A percentile compares a stretch with the other conserved stretches of the same genome.
Conservation (phyloP, 2,113 vertebrate genomes). For the Muntiacus muntjak region DNA sequence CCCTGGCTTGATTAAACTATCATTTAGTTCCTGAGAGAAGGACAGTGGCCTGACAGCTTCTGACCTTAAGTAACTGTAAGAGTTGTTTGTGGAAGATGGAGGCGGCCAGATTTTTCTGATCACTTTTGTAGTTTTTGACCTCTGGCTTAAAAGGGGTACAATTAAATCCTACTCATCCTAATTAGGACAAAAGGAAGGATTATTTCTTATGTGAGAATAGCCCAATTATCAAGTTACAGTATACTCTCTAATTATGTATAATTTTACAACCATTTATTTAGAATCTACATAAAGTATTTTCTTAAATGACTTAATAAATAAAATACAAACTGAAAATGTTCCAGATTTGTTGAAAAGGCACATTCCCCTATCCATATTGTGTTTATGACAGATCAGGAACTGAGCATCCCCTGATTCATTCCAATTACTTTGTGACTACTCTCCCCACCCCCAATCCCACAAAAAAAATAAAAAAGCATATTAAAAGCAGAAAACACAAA, state of each 20-base stretch:
- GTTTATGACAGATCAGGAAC: not conserved
- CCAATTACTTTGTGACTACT: not conserved
- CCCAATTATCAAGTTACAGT: not conserved
- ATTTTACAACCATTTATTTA: constrained; percentile 28
- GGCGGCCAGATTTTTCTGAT: not conserved
- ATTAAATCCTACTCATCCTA: constrained; percentile 17
- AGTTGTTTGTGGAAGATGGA: constrained; percentile 23
- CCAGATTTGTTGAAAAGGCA: constrained; percentile 34
- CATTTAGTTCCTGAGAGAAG: constrained; percentile 50
- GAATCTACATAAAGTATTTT: not conserved
- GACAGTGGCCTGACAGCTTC: constrained; percentile 11
- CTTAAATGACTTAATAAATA: constrained; percentile 45
- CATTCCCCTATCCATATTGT: not conserved
- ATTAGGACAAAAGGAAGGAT: constrained; percentile 5
- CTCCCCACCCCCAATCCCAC: not conserved
- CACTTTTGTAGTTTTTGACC: constrained; percentile 23
- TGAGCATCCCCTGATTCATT: not conserved
- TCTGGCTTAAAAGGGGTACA: not conserved
- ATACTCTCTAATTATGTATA: not conserved
- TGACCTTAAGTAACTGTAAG: constrained; percentile 37
- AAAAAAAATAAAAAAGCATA: not conserved
- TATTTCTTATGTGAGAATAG: constrained; percentile 22
- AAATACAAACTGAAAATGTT: constrained; percentile 38
- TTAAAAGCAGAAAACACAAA: not conserved
- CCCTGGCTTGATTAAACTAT: constrained; percentile 68